Evolutionary conservation across 2,888 invertebrate genomes (phyloP).

Genomic region (Torymus auratus): DNA sequence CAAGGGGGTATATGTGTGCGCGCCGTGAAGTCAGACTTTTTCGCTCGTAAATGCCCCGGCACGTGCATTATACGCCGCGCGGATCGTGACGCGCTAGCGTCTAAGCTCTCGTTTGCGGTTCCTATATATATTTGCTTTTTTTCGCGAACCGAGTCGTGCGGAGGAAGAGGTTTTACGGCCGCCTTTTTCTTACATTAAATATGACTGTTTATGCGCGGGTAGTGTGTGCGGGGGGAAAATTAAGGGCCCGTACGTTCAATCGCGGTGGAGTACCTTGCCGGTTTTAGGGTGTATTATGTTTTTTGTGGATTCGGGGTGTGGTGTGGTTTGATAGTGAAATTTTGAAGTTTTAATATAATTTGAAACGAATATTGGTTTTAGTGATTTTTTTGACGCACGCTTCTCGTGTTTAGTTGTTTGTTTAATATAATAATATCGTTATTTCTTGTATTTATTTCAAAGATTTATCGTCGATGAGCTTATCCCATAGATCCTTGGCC

Average conservation of each 20-base stretch:
- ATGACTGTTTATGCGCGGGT: constrained; percentile 29
- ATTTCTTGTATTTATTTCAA: no score
- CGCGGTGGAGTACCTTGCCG: no score
- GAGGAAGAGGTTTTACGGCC: constrained; percentile 17
- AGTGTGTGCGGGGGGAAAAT: constrained; percentile 12
- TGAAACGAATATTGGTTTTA: no score
- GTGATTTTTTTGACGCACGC: no score
- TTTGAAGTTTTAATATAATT: no score
- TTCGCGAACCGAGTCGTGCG: background rate
- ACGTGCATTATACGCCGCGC: constrained; percentile 54
- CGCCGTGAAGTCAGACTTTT: constrained; percentile 43
- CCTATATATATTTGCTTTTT: constrained; percentile 29
- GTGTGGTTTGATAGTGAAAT: no score
- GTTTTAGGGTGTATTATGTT: no score
- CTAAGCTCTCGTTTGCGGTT: constrained; percentile 53
- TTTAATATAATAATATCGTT: no score
- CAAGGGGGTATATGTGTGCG: background rate
- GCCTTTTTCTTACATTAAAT: constrained; percentile 53
- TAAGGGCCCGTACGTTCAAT: constrained; percentile 11
- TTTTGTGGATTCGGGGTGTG: no score
- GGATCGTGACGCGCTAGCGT: constrained; percentile 48
- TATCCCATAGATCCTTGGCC: no score
- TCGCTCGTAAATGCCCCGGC: constrained; percentile 56
- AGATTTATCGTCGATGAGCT: no score
- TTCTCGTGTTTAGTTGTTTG: no score